phyloP scores from a whole-genome alignment of 2,797 vertebrate species.

The Peromyscus eremicus region DNA sequence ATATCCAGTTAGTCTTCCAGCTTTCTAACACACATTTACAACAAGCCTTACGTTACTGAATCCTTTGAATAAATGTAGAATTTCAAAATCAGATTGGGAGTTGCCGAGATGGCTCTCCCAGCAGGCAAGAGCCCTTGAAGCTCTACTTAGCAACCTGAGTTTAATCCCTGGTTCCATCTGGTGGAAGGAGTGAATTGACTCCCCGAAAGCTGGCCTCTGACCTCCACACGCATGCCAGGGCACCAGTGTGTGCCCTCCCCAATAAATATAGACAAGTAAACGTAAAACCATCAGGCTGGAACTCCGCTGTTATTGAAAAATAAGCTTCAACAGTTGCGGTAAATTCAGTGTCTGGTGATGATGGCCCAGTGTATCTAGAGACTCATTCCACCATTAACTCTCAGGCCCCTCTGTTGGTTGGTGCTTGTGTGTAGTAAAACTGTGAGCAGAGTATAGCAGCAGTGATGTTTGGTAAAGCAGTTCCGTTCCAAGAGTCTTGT shows the following conservation, averaged over 20 bases:
- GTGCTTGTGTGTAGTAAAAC: background rate
- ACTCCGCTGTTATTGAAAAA: background rate
- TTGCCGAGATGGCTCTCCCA: background rate
- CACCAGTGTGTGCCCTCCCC: background rate
- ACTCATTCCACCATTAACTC: background rate
- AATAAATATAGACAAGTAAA: background rate
- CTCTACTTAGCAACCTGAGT: background rate
- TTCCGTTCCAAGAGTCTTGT: conserved; percentile 53
- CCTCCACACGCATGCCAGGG: background rate
- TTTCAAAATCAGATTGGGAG: background rate
- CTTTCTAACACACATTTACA: background rate
- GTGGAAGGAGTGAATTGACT: background rate
- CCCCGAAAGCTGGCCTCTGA: background rate
- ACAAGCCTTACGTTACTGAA: background rate
- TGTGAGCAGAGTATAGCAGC: background rate
- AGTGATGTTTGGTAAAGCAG: conserved; percentile 8
- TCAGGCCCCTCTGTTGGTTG: background rate
- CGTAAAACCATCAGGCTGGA: background rate
- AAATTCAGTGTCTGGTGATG: background rate
- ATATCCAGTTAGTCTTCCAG: background rate
- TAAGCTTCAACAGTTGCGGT: background rate
- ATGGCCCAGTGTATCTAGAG: background rate
- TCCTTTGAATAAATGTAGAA: background rate
- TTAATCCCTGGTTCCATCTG: background rate
- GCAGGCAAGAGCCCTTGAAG: background rate